Base-by-base conservation (phyloP, 2,888 invertebrate genomes). In the Drosophila kuntzei region DNA sequence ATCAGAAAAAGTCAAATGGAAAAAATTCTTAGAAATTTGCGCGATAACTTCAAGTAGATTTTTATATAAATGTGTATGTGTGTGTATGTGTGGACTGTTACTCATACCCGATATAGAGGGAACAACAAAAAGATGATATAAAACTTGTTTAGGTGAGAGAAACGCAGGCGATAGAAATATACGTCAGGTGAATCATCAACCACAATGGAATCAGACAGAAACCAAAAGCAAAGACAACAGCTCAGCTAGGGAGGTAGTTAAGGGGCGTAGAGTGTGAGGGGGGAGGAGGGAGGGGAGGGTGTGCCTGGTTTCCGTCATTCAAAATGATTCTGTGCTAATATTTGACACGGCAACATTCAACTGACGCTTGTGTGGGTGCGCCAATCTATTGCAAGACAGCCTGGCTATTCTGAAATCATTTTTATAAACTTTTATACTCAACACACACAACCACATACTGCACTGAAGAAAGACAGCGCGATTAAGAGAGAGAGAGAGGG, bases 1-100 rank as follows among this genome's bases (percentile, higher is more conserved):
- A 82, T 82, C 83, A 79, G 61, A 54, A 51, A 68, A 54, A 47
- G 53, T 43, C 14, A 57, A 55, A 71, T 49, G 60, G 4, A 34
- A 44, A 49, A 65, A 87, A 69, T 81, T 87, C 81, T 53, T 47
- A 67, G 85, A 81, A 87, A 85, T 72, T 55, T 46, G 62, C 57
- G 62, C 73, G 75, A 75, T 77, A 75, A 72, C 37, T 61, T 64
- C 27, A 62, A 79, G 76, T 69, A 49, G 36, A 25, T 8, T 11
- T 53, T 11, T n/a, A n/a, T n/a, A n/a, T n/a, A 16, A 32, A 2
- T 29, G 22, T 18, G 22, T 22, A 4, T 54, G 27, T 25, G 25
- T 11, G 22, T 34, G 44, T 39, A 14, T 46, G 37, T 18, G 12
- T 32, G 14, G 11, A 16, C 22, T 37, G 60, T 74, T 74, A 74